A percentile compares a stretch with the other conserved stretches of the same genome.
Conservation (phyloP, 1,140 invertebrate genomes). For the Nautilus pompilius region DNA sequence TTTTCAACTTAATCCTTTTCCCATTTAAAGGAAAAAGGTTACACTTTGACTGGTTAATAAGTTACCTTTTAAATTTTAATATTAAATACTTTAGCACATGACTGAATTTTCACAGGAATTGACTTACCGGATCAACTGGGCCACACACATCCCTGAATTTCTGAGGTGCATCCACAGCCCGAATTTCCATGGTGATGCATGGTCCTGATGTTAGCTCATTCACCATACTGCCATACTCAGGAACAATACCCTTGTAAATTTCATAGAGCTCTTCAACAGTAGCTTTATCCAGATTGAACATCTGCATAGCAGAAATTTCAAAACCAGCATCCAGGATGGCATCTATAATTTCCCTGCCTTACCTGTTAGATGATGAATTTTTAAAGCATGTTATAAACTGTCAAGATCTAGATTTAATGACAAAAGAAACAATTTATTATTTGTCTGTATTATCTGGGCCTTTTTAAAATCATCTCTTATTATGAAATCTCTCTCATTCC, state of each 20-base stretch:
- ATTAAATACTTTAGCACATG: background rate
- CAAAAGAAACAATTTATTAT: background rate
- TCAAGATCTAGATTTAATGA: no score
- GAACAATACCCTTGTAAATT: conserved; percentile 71
- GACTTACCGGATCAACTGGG: conserved; percentile 79
- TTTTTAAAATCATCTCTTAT: no score
- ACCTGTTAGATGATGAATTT: conserved; percentile 47
- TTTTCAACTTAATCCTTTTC: no score
- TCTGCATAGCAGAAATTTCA: conserved; percentile 70
- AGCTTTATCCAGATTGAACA: conserved; percentile 69
- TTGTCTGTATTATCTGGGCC: no score
- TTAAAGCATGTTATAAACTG: no score
- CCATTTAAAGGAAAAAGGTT: no score
- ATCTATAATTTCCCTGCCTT: conserved; percentile 68
- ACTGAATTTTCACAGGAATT: no score
- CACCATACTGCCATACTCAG: conserved; percentile 65
- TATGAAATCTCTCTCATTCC: no score
- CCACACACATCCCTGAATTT: conserved; percentile 84
- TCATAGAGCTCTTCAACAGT: conserved; percentile 90
- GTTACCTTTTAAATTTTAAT: background rate
- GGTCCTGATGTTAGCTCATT: conserved; percentile 76
- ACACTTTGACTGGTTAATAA: background rate
- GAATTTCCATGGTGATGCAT: conserved; percentile 83
- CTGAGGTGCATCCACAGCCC: conserved; percentile 60
- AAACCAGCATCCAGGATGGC: conserved; percentile 74